Evolutionary conservation across 2,113 vertebrate genomes (phyloP), one percentile per base, ranked within the genome.

Genomic region (Gulo gulo): DNA sequence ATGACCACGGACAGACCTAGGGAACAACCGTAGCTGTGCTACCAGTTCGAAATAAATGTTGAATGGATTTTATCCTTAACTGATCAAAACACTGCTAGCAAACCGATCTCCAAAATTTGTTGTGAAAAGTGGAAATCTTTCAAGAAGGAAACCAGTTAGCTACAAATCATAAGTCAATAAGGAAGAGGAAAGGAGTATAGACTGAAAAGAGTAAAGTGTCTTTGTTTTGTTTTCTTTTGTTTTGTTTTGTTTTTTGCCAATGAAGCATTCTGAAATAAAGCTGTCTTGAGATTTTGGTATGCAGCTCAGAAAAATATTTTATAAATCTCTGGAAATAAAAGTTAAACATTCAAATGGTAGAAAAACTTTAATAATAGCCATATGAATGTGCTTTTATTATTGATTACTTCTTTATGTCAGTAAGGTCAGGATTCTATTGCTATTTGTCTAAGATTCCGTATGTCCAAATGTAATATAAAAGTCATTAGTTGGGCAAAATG

Each of bases 261-360:
- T 88, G 13, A 93, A 52, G 23, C 10, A 50, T 88, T 95, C 26
- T 94, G 79, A 55, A 83, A 90, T 65, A 36, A 50, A 85, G 26
- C 45, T 74, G 0, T 39, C 59, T 52, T 55, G 50, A 94, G 2
- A 92, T 95, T 93, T 97, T 69, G 61, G 57, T 71, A 78, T 98
- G 42, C 34, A 90, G 18, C 2, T 83, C 74, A 55, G 78, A 97
- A 69, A 96, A 0, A 97, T 85, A 93, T 65, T 21, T 95, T 85
- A 76, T 73, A 88, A 97, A 91, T 67, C 7, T 29, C 65, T 93
- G 45, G 24, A 61, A 97, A 96, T 0, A 85, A 84, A 86, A 94
- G 73, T 96, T 96, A 94, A 85, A 88, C 95, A 71, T 47, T n/a
- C 3, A 73, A 97, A 82, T 88, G 36, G 8, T 92, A 67, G 31